Conservation (phyloP, 2,797 vertebrate species). For the Notoglanidium macrostoma region DNA sequence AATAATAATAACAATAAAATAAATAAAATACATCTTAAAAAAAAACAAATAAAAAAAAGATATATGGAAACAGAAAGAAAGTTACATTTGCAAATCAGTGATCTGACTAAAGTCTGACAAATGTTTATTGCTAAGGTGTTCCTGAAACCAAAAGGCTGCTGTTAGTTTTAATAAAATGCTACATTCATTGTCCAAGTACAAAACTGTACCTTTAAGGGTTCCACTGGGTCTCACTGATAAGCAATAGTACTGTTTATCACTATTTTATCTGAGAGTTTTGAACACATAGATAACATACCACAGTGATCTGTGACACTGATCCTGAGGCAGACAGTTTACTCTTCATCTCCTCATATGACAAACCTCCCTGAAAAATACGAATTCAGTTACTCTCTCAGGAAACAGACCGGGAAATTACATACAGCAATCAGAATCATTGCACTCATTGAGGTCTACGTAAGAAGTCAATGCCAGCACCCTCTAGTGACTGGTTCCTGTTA, state of each 20-base stretch:
- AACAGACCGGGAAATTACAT: background rate
- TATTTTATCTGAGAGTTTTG: background rate
- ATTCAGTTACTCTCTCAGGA: background rate
- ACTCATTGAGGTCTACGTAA: background rate
- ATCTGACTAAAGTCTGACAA: background rate
- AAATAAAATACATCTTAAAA: too few species aligned
- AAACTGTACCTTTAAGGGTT: background rate
- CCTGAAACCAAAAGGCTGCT: too few species aligned
- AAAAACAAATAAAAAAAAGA: too few species aligned
- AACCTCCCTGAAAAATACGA: constrained; percentile 74
- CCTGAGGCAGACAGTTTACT: constrained; percentile 73
- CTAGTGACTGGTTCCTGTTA: constrained; percentile 10
- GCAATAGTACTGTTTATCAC: background rate
- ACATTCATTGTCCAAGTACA: background rate
- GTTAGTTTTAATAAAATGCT: background rate
- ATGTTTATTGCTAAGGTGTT: background rate
- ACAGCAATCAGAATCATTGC: background rate
- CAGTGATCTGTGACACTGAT: constrained; percentile 79
- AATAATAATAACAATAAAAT: too few species aligned
- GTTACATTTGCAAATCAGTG: too few species aligned
- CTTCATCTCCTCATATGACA: constrained; percentile 84
- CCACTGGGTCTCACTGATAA: background rate
- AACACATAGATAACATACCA: constrained; percentile 76
- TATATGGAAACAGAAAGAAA: too few species aligned
- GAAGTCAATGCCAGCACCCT: background rate